Base-by-base conservation (phyloP, 2,113 vertebrate genomes). In the Pyxicephalus adspersus region DNA sequence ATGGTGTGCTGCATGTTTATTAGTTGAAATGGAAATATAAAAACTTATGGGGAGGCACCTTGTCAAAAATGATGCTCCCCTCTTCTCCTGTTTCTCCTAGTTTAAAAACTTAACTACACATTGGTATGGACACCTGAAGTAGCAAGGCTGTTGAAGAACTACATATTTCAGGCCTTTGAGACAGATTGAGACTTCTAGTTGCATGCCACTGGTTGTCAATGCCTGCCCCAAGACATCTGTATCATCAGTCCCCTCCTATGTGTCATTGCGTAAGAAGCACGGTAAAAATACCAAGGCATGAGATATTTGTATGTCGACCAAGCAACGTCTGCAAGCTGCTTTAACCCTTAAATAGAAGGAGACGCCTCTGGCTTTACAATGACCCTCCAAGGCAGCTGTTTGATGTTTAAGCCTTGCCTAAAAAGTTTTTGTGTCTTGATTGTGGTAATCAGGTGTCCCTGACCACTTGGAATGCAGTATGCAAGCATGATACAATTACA, bases 401-500 rank as follows among this genome's bases (percentile, higher is more conserved):
- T n/a, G 11, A 23, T 34, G 51, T 28, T 34, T 58, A 73, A 73
- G 31, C 38, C 54, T 34, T 22, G 54, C n/a, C 22, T 38, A 29
- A 22, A 74, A 74, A 74, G 58, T 28, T 74, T 74, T 70, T 73
- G 51, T 51, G 55, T 72, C 50, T 55, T n/a, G 11, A 54, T 60
- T 3, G 29, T 38, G 20, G 22, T 38, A 31, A 58, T 54, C 54
- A n/a, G 70, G 45, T 52, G 28, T 18, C 5, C n/a, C 50, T 38
- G 66, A 52, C 19, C 50, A 72, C 28, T n/a, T 34, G 15, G 5
- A 5, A 73, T 26, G 11, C 6, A 19, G 6, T 18, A 54, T 71
- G 50, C 11, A 2, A 61, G 57, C 31, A 15, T 50, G 29, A 25
- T 57, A 31, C 52, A 85, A 89, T 87, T 83, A 75, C 31, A 77